Percentiles rank a stretch among this genome's conserved stretches.
Evolutionary conservation across 2,113 vertebrate species (phyloP).

Genomic region (Istiophorus platypterus): DNA sequence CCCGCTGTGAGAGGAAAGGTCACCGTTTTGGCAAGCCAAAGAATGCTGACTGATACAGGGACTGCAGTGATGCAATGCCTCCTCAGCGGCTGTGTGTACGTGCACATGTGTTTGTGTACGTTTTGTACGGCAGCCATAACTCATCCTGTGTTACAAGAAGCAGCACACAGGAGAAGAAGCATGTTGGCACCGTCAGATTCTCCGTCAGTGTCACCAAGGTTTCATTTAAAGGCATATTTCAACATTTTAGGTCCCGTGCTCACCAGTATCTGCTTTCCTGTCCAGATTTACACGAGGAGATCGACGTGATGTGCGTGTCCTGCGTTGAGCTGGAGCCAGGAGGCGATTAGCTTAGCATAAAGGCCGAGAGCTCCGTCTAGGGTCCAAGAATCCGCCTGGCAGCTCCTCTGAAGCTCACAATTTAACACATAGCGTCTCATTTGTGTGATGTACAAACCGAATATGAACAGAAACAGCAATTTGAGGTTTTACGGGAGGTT

Average conservation of each 20-base stretch:
- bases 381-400: background rate
- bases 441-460: background rate
- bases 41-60: slow-evolving; percentile 40
- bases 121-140: slow-evolving; percentile 13
- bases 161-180: slow-evolving; percentile 16
- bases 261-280: background rate
- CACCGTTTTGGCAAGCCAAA: slow-evolving; percentile 56
- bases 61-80: slow-evolving; percentile 38
- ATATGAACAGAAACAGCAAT: background rate
- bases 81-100: background rate
- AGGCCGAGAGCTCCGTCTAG: background rate
- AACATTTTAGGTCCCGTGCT: no score
- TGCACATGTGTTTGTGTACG: background rate
- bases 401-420: background rate
- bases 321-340: background rate
- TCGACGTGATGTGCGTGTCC: background rate
- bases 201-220: background rate
- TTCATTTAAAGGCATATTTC: slow-evolving; percentile 9
- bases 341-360: background rate
- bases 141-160: slow-evolving; percentile 3
- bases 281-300: background rate
- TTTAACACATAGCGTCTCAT: background rate
- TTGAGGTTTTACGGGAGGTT: background rate
- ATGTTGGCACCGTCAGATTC: background rate
- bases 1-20: slow-evolving; percentile 53